A percentile compares a stretch with the other conserved stretches of the same genome.
Conservation (phyloP, 2,888 invertebrate species). For the Chrysolina oricalcia region DNA sequence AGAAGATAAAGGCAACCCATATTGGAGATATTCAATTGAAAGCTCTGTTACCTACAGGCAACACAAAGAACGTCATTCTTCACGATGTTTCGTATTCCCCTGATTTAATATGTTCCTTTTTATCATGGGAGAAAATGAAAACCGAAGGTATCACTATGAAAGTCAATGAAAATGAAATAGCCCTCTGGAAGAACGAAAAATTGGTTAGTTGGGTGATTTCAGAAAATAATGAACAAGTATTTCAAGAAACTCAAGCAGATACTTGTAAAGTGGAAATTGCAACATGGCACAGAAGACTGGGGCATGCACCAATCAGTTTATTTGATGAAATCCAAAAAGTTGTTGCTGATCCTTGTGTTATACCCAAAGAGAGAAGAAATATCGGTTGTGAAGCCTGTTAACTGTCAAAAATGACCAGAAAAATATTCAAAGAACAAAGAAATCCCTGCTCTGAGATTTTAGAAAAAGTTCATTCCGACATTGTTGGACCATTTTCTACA, state of each 20-base stretch:
- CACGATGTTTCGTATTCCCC: not conserved
- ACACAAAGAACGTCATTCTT: not conserved
- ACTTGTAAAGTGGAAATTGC: not conserved
- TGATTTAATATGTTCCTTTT: not conserved
- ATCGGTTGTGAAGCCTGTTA: not conserved
- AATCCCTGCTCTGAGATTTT: too few relatives aligned
- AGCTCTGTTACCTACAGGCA: not conserved
- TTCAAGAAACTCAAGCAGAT: not conserved
- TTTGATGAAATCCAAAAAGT: too few relatives aligned
- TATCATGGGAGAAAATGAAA: not conserved
- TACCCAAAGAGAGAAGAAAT: not conserved
- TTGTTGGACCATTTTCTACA: not conserved
- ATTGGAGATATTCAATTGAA: not conserved
- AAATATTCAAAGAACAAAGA: too few relatives aligned
- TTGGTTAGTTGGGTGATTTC: not conserved
- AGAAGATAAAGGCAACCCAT: not conserved
- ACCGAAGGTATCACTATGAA: not conserved
- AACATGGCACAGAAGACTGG: slow-evolving; percentile 1
- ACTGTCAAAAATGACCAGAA: not conserved
- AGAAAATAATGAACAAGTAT: not conserved
- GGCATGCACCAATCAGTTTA: too few relatives aligned
- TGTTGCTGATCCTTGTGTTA: not conserved
- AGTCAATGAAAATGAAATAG: not conserved
- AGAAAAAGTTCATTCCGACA: too few relatives aligned
- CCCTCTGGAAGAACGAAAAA: not conserved